Conservation (phyloP, 2,888 invertebrate species). For the Dorcus hopei region DNA sequence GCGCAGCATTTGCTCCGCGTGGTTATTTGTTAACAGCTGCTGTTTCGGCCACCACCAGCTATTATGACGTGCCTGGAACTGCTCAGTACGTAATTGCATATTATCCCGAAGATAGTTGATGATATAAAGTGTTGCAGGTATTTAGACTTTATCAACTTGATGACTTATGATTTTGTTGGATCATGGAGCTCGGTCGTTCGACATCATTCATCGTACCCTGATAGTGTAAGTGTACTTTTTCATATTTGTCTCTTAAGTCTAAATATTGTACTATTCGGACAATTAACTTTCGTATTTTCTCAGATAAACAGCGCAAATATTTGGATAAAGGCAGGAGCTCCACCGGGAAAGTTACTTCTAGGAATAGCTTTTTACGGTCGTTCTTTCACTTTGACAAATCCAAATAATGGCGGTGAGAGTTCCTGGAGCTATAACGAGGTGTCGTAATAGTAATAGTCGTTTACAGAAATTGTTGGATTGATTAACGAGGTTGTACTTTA, state of each 20-base stretch:
- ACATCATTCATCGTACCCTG: constrained; percentile 59
- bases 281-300: background rate
- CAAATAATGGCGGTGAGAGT: constrained; percentile 26
- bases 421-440: too few relatives aligned
- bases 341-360: constrained; percentile 61
- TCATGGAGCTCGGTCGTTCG: constrained; percentile 63
- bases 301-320: constrained; percentile 42
- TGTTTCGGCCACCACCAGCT: constrained; percentile 49
- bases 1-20: constrained; percentile 51
- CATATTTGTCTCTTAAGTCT: too few relatives aligned
- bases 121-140: constrained; percentile 45
- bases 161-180: constrained; percentile 72
- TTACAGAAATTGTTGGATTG: too few relatives aligned
- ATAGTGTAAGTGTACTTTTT: constrained; percentile 44
- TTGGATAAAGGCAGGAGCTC: constrained; percentile 57
- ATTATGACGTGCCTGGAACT: constrained; percentile 61
- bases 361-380: constrained; percentile 71
- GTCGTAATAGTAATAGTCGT: too few relatives aligned
- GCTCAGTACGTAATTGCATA: constrained; percentile 44
- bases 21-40: constrained; percentile 58
- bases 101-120: constrained; percentile 6
- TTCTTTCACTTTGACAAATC: constrained; percentile 56
- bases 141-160: constrained; percentile 65
- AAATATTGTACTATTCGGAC: too few relatives aligned
- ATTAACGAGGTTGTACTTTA: too few relatives aligned